Percentiles rank a stretch among this genome's conserved stretches.
Conservation (phyloP, 1,140 invertebrate species). For the Eueides isabella region DNA sequence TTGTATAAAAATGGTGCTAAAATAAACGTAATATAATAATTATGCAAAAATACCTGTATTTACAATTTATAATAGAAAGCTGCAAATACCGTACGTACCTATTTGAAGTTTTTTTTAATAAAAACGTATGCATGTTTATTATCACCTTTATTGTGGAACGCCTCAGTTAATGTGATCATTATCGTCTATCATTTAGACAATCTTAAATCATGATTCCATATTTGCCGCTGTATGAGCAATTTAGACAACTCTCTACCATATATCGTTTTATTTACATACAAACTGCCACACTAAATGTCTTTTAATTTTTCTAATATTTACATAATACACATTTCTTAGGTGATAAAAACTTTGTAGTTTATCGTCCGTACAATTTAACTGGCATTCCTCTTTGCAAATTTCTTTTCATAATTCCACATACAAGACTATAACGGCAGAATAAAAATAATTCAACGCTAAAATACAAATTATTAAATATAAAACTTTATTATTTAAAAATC, state of each 20-base stretch:
- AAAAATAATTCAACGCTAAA: not conserved
- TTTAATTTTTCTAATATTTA: constrained; percentile 1
- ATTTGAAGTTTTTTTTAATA: not conserved
- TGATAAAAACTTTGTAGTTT: constrained; percentile 5
- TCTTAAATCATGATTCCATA: constrained; percentile 10
- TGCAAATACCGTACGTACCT: constrained; percentile 1
- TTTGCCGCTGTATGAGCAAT: not conserved
- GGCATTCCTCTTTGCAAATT: not conserved
- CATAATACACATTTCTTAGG: constrained; percentile 2
- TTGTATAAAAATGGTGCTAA: not conserved
- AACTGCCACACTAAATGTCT: constrained; percentile 5
- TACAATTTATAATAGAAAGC: constrained; percentile 1
- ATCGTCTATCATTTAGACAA: constrained; percentile 6
- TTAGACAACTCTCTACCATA: not conserved
- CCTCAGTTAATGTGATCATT: not conserved
- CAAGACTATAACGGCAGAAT: not conserved
- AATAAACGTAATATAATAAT: not conserved
- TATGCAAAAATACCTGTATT: constrained; percentile 3
- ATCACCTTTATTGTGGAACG: constrained; percentile 4
- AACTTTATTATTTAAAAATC: too few relatives aligned
- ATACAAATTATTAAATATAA: not conserved
- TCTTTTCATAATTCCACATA: not conserved
- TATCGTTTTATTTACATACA: not conserved
- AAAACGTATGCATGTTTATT: not conserved
- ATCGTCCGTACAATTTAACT: constrained; percentile 1